Base-by-base conservation (phyloP, 2,113 vertebrate species). In the Octodon degus region DNA sequence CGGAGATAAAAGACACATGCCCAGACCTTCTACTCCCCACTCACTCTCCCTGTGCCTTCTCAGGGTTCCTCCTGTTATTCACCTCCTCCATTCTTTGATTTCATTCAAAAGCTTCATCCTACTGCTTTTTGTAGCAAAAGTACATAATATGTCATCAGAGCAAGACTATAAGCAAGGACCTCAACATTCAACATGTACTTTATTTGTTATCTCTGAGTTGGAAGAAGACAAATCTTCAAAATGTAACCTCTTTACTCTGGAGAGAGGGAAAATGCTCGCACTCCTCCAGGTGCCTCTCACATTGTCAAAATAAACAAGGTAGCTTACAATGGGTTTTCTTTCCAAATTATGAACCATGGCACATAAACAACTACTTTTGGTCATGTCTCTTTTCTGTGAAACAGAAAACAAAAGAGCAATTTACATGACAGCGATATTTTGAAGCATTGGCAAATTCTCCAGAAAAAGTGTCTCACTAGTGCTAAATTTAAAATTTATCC, bases 281-380 rank as follows among this genome's bases (percentile, higher is more conserved):
- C 10, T 94, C 47, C 30, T 65, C 30, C 68, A 90, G 4, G 4
- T 92, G 43, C 90, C 58, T 82, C 55, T 17, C 37, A 13, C n/a
- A 81, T 91, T 87, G 79, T 93, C 68, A 85, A 30, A 84, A 82
- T 87, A 34, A 6, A 53, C 60, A 81, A 72, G 40, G 63, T 70
- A 47, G 20, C 63, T 92, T 81, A 2, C 30, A 84, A 30, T 20
- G 17, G 4, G 13, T 77, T 89, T 68, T 86, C 77, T 20, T 40
- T 50, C 24, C 40, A 47, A 34, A 20, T 60, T 88, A 37, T 82
- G 34, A 95, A 83, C 47, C 84, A 5, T 89, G 55, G 43, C 25
- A 77, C 83, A 82, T 86, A 81, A 95, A 80, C 7, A 90, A 62
- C 93, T 91, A 82, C n/a, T 89, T 72, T 24, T 37, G 12, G 50